These are phyloP conservation scores for Pempheris klunzingeri DNA, from an alignment of 2,797 vertebrate species.

Conservation along the genomic window DNA sequence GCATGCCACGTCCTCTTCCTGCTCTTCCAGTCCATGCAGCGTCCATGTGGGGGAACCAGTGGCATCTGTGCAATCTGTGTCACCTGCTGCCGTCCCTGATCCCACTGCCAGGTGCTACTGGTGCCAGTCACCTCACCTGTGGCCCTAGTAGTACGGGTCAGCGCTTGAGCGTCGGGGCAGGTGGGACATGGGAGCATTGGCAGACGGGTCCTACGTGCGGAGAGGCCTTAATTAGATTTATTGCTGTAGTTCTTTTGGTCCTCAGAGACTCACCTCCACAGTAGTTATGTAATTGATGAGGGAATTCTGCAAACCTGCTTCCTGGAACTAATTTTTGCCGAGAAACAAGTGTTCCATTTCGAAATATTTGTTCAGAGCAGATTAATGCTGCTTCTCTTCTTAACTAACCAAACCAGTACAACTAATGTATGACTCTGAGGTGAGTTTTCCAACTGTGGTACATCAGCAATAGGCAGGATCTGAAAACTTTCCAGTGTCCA, in stretches of 20 bases:
- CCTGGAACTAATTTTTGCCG: constrained; percentile 14
- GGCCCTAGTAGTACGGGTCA: constrained; percentile 37
- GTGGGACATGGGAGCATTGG: constrained; percentile 35
- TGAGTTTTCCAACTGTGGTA: neutral
- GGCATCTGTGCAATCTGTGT: constrained; percentile 69
- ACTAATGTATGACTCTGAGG: neutral
- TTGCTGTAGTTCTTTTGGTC: constrained; percentile 29
- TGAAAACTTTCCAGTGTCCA: constrained; percentile 5
- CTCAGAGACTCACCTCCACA: constrained; percentile 16
- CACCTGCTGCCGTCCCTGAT: constrained; percentile 63
- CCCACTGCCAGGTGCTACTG: constrained; percentile 50
- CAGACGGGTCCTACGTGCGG: constrained; percentile 14
- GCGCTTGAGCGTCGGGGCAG: constrained; percentile 6
- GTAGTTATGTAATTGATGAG: constrained; percentile 22
- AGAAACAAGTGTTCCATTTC: constrained; percentile 18
- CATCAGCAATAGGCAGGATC: neutral
- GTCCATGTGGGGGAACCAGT: constrained; percentile 35
- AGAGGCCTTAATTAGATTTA: constrained; percentile 47
- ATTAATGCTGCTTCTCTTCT: neutral
- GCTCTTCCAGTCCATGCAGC: constrained; percentile 17
- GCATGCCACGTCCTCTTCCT: neutral
- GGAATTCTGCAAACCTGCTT: constrained; percentile 16
- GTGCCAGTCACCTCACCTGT: constrained; percentile 22
- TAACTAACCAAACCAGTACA: constrained; percentile 4
- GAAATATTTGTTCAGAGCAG: constrained; percentile 12